Conservation (phyloP, 2,113 vertebrate species). For the Pseudopipra pipra region DNA sequence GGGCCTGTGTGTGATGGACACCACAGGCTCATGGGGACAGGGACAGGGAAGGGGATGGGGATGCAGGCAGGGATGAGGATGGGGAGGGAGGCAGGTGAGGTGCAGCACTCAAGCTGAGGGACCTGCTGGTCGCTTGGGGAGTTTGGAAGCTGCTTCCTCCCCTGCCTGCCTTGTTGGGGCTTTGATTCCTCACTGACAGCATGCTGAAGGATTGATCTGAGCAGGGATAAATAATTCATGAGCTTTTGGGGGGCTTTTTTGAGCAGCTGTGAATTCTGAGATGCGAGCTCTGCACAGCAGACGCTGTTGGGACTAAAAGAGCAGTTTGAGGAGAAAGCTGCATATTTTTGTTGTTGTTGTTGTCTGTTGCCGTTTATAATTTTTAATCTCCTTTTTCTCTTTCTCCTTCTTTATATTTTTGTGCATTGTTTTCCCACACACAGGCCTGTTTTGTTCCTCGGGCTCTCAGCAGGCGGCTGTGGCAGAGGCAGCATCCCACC, state of each 20-base stretch:
- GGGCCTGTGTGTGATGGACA: background rate
- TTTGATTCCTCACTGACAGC: conserved; percentile 70
- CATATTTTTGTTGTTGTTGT: conserved; percentile 13
- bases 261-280: conserved; percentile 57
- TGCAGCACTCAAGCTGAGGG: fast-evolving
- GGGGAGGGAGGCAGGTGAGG: background rate
- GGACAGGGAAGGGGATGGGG: background rate
- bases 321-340: conserved; percentile 18
- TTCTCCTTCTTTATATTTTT: background rate
- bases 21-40: fast-evolving
- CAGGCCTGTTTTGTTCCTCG: background rate
- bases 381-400: background rate
- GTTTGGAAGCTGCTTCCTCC: background rate
- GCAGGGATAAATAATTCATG: conserved; percentile 63
- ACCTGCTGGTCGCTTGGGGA: background rate
- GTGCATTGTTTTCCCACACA: background rate
- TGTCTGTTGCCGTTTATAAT: conserved; percentile 7
- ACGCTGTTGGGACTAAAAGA: conserved; percentile 10
- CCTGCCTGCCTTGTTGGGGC: conserved; percentile 21
- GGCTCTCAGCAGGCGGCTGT: background rate
- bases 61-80: background rate
- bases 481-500: background rate
- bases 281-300: background rate
- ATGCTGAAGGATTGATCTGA: conserved; percentile 66
- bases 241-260: background rate